Conservation (phyloP, 2,113 vertebrate genomes). For the Bubo scandiacus region DNA sequence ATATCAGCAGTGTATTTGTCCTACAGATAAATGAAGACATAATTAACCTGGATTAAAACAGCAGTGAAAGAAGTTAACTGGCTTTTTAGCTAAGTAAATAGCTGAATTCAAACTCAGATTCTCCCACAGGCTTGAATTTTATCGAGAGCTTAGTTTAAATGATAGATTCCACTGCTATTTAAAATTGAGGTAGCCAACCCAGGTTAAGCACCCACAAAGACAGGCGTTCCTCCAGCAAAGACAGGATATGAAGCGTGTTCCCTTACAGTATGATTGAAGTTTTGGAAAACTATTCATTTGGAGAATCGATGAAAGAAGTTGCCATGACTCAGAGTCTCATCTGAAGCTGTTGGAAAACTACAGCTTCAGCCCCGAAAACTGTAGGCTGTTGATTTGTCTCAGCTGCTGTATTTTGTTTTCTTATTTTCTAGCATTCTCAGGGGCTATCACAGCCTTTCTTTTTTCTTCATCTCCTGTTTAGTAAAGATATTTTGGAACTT, state of each 20-base stretch:
- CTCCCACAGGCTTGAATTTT: background rate
- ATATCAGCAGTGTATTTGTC: background rate
- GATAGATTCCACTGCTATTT: background rate
- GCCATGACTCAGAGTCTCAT: background rate
- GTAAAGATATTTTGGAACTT: background rate
- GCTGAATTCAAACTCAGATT: background rate
- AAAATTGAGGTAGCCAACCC: background rate
- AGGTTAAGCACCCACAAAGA: background rate
- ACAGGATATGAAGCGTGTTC: background rate
- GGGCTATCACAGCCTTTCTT: background rate
- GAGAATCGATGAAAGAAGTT: background rate
- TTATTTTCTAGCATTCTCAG: background rate
- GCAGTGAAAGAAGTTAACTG: background rate
- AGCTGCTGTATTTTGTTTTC: background rate
- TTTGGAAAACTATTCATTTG: background rate
- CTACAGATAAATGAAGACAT: background rate
- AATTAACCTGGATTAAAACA: background rate
- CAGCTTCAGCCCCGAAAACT: background rate
- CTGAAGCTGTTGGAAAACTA: background rate
- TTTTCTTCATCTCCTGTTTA: background rate
- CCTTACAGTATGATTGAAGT: background rate
- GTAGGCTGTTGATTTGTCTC: background rate
- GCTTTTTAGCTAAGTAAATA: background rate
- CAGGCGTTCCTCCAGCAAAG: background rate
- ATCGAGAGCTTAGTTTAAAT: background rate